Percentiles rank a stretch among this genome's conserved stretches.
These are phyloP conservation scores for Aquatica leii DNA, from an alignment of 2,888 invertebrate species.

Conservation along the genomic window DNA sequence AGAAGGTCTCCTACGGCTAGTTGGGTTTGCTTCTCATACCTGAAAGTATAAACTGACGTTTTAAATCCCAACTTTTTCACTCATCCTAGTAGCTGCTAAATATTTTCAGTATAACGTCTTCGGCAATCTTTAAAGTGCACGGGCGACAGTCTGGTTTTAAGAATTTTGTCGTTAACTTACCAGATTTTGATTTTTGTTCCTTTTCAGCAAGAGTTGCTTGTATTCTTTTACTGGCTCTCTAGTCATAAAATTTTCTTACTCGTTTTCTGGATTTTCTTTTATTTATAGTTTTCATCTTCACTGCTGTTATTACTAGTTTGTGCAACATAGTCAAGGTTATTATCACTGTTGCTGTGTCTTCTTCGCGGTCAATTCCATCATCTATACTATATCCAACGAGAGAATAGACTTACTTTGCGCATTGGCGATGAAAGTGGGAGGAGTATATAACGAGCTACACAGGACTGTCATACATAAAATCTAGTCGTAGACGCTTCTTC, in stretches of 20 bases:
- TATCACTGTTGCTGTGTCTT: too few relatives aligned
- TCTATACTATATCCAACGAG: neutral
- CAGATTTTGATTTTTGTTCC: constrained; percentile 6
- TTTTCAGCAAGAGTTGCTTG: too few relatives aligned
- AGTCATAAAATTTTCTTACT: constrained; percentile 2
- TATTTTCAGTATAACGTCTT: constrained; percentile 6
- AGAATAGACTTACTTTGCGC: too few relatives aligned
- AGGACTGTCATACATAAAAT: too few relatives aligned
- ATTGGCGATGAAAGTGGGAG: too few relatives aligned
- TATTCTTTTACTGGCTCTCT: too few relatives aligned
- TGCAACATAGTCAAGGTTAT: too few relatives aligned
- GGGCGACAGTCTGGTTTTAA: neutral
- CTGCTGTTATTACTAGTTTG: neutral
- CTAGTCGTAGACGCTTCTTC: too few relatives aligned
- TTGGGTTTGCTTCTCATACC: constrained; percentile 1
- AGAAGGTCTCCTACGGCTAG: constrained; percentile 5
- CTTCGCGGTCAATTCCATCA: too few relatives aligned
- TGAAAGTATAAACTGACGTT: too few relatives aligned
- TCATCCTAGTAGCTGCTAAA: constrained; percentile 4
- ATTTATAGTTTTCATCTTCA: neutral
- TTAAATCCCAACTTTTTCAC: too few relatives aligned
- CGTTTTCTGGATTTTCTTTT: constrained; percentile 5
- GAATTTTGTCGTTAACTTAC: constrained; percentile 9
- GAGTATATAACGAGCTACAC: too few relatives aligned
- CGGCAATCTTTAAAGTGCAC: constrained; percentile 10